Evolutionary conservation across 2,113 vertebrate genomes (phyloP).

Genomic region (Oncorhynchus kisutch): DNA sequence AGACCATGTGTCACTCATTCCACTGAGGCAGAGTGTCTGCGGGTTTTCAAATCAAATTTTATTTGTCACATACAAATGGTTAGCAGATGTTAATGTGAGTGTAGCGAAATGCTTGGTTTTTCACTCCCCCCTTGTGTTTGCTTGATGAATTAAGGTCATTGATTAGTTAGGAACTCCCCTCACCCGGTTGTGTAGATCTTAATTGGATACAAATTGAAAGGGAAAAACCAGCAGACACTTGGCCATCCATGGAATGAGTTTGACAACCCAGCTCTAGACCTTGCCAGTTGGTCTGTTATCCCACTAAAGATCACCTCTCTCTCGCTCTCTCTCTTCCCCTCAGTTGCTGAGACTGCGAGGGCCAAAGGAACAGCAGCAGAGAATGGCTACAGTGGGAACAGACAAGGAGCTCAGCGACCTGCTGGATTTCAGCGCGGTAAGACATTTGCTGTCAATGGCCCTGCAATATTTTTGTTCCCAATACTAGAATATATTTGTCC

Average conservation of each 20-base stretch:
- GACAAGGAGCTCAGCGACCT: conserved; percentile 98
- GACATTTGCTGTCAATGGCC: conserved; percentile 36
- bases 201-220: no score
- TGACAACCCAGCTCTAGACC: background rate
- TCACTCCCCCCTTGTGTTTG: no score
- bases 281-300: background rate
- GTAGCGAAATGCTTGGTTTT: no score
- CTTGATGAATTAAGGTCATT: background rate
- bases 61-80: no score
- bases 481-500: background rate
- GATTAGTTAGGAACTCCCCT: no score
- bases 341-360: conserved; percentile 72
- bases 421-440: conserved; percentile 98
- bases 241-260: background rate
- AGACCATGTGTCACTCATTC: no score
- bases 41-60: no score
- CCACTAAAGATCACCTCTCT: background rate
- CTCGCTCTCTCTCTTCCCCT: conserved; percentile 49
- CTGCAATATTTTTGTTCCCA: background rate
- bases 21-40: no score
- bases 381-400: conserved; percentile 92
- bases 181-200: no score
- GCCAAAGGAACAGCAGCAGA: conserved; percentile 80
- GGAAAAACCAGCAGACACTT: background rate
- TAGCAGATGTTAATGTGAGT: no score